Base-by-base conservation (phyloP, 2,113 vertebrate species). In the Siniperca knerii region DNA sequence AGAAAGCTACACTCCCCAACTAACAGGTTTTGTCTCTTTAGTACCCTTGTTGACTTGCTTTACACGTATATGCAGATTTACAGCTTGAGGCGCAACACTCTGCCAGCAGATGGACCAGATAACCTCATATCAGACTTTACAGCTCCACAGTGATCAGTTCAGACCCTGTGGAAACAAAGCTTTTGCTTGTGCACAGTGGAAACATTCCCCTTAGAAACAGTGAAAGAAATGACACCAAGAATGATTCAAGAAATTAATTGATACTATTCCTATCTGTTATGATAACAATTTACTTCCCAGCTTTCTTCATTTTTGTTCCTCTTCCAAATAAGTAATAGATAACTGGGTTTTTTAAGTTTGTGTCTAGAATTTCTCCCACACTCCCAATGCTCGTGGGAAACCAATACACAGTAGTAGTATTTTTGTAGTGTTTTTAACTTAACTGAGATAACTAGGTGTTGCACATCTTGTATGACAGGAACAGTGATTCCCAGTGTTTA, bases 61-160 rank as follows among this genome's bases (percentile, higher is more conserved):
- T 52, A 15, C 82, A 85, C 57, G 69, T 78, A 48, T 72, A 68
- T 86, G 80, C 77, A 77, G 66, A 80, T 77, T 76, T 74, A 80
- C 73, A 83, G 76, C 81, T 81, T 2, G 55, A 83, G 67, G 77
- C 61, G 6, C 52, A 64, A 52, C 55, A 42, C 77, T 73, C 60
- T 50, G 55, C 76, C 61, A 68, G 66, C 76, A 83, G 76, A 86
- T 83, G 79, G 60, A 68, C 76, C 75, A 68, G 71, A 83, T 89
- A 83, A 85, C 79, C 87, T 79, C 71, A 15, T 73, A 79, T 83
- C 76, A 83, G 71, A 57, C 80, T 58, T 80, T 62, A 57, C 76
- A 83, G 76, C 83, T 83, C 46, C 37, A 10, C 71, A 73, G 52
- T 42, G 57, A 84, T 77, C 57, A 40, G 33, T 57, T 70, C 57